Percentiles rank a stretch among this genome's conserved stretches.
Evolutionary conservation across 2,113 vertebrate species (phyloP).

Genomic region (Plestiodon gilberti): DNA sequence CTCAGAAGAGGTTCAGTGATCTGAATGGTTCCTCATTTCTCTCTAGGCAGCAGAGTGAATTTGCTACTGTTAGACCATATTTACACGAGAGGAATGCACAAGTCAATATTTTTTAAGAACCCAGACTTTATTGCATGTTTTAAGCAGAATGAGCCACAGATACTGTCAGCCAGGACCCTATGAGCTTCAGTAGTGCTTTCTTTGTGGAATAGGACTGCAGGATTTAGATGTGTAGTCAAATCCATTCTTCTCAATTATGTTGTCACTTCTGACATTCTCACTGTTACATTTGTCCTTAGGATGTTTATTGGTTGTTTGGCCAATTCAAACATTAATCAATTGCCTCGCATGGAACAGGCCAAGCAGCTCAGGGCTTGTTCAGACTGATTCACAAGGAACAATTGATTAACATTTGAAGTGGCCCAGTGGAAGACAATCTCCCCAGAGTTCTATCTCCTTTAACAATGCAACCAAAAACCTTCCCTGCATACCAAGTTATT

Average conservation of each 20-base stretch:
- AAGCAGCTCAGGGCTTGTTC: not conserved
- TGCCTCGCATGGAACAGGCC: not conserved
- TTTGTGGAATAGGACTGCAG: not conserved
- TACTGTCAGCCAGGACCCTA: not conserved
- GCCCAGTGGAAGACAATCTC: not conserved
- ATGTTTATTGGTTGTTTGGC: not conserved
- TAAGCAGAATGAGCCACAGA: not conserved
- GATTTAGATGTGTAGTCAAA: not conserved
- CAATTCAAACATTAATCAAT: not conserved
- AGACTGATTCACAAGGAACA: not conserved
- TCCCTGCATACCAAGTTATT: not conserved
- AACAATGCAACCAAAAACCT: not conserved
- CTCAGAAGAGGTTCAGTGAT: slow-evolving; percentile 27
- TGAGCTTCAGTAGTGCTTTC: not conserved
- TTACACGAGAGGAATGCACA: not conserved
- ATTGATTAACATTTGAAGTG: not conserved
- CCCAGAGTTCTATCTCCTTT: not conserved
- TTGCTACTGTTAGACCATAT: not conserved
- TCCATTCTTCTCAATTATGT: not conserved
- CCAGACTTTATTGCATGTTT: not conserved
- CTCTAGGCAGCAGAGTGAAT: not conserved
- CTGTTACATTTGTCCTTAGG: not conserved
- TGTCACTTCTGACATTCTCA: not conserved
- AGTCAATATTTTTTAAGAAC: not conserved
- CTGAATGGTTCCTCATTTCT: not conserved